phyloP scores from a whole-genome alignment of 2,888 invertebrate species.

The Athetis lepigone region DNA sequence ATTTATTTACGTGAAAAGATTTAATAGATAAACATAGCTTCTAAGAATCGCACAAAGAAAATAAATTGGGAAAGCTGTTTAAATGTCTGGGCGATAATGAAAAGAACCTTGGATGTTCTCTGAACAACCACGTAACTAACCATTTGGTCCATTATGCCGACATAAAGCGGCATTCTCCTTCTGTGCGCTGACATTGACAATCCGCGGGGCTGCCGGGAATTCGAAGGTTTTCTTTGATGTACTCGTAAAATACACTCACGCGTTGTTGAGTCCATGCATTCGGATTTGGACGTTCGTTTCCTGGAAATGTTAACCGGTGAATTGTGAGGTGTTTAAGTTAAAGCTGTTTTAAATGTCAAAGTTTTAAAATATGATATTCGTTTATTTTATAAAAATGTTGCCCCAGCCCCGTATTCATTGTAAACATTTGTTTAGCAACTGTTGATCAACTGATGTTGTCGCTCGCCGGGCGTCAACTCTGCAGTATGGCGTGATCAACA shows the following conservation, averaged over 20 bases:
- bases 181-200: conserved; percentile 56
- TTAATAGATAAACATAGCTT: conserved; percentile 24
- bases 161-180: conserved; percentile 47
- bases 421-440: no score
- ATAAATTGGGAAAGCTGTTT: conserved; percentile 26
- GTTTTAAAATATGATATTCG: no score
- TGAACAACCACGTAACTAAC: conserved; percentile 31
- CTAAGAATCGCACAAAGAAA: conserved; percentile 12
- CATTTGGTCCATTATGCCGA: conserved; percentile 59
- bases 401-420: no score
- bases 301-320: conserved; percentile 14
- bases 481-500: no score
- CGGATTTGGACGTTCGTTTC: conserved; percentile 13
- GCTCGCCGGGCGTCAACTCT: no score
- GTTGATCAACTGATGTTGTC: no score
- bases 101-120: conserved; percentile 33
- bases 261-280: conserved; percentile 29
- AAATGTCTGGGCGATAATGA: conserved; percentile 30
- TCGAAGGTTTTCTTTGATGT: conserved; percentile 45
- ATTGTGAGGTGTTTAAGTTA: conserved; percentile 4
- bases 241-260: conserved; percentile 47
- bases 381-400: no score
- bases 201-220: conserved; percentile 24
- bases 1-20: conserved; percentile 12
- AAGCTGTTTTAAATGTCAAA: no score